A percentile compares a stretch with the other conserved stretches of the same genome.
phyloP scores from a whole-genome alignment of 2,888 invertebrate genomes.

The Lasioglossum oenotherae region DNA sequence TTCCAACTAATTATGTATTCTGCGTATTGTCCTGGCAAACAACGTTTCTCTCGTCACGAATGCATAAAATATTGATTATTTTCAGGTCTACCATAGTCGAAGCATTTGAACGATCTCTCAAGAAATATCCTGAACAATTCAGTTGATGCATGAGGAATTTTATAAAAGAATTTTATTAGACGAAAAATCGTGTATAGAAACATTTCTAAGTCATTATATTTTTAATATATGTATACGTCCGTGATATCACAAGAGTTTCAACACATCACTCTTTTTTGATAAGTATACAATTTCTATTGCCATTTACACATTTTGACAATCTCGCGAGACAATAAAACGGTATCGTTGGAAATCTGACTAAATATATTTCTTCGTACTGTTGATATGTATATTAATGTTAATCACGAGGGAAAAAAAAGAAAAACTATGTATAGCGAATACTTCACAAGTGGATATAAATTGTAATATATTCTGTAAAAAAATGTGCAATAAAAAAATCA shows the following conservation, averaged over 20 bases:
- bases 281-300: conserved; percentile 20
- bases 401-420: background rate
- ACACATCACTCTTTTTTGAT: conserved; percentile 11
- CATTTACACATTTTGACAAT: background rate
- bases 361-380: background rate
- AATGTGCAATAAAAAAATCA: conserved; percentile 37
- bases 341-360: background rate
- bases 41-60: background rate
- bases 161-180: background rate
- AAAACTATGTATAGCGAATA: conserved; percentile 20
- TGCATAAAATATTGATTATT: conserved; percentile 65
- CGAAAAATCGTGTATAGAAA: background rate
- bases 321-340: background rate
- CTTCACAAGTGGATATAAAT: conserved; percentile 15
- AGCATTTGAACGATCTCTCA: conserved; percentile 90
- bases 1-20: background rate
- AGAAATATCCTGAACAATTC: conserved; percentile 77
- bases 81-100: conserved; percentile 91
- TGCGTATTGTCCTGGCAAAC: background rate
- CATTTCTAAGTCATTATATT: conserved; percentile 10
- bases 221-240: background rate
- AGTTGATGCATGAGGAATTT: conserved; percentile 49
- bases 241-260: background rate
- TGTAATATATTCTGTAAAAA: conserved; percentile 45
- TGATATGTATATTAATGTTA: conserved; percentile 13